Conservation (phyloP, 1,140 invertebrate species). For the Papilio aristodemus region DNA sequence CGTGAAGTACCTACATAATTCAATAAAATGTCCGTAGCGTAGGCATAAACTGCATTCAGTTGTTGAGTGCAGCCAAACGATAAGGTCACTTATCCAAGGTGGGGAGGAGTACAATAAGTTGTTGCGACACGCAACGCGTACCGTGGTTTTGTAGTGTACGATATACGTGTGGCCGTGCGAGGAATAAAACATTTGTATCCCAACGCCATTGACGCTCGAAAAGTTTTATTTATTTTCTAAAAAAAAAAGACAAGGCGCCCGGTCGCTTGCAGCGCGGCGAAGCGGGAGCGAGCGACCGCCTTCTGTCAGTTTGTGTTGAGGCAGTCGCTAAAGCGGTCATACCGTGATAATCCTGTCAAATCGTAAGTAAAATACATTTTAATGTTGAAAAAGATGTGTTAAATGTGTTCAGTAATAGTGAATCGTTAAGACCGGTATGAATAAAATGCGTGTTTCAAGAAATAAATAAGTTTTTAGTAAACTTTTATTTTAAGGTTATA, state of each 20-base stretch:
- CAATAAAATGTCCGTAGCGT: constrained; percentile 36
- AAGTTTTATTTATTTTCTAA: constrained; percentile 48
- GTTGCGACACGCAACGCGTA: constrained; percentile 53
- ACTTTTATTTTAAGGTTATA: constrained; percentile 59
- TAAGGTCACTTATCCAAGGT: constrained; percentile 70
- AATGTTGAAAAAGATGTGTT: constrained; percentile 46
- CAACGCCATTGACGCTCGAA: constrained; percentile 45
- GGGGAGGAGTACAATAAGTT: constrained; percentile 53
- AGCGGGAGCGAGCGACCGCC: constrained; percentile 34
- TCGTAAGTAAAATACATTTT: constrained; percentile 56
- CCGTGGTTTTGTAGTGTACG: constrained; percentile 36
- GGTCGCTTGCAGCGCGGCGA: constrained; percentile 57
- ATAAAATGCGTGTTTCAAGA: constrained; percentile 37
- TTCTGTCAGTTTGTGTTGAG: constrained; percentile 58
- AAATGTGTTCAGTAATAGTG: constrained; percentile 41
- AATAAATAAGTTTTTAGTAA: constrained; percentile 30
- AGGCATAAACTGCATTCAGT: constrained; percentile 56
- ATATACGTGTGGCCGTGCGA: constrained; percentile 34
- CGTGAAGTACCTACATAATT: constrained; percentile 38
- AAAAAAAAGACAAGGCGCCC: constrained; percentile 45
- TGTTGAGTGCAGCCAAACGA: constrained; percentile 69
- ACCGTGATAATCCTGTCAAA: constrained; percentile 44
- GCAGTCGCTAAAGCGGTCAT: constrained; percentile 55
- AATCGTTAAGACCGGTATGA: constrained; percentile 34
- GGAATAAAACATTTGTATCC: constrained; percentile 40